Conservation (phyloP, 2,888 invertebrate genomes). For the Coleophora flavipennella region DNA sequence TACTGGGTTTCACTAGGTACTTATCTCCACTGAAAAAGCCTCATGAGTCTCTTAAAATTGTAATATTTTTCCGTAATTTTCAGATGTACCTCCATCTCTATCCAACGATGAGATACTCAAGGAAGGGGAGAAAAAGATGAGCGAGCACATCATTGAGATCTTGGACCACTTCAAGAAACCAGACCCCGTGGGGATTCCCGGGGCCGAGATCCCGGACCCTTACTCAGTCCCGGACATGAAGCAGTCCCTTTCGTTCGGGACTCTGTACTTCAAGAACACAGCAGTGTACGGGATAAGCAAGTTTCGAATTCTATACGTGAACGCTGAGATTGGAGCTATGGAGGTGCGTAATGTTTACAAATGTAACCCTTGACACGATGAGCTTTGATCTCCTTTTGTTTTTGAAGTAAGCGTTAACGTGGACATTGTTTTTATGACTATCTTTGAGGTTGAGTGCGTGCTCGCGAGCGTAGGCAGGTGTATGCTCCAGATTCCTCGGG, state of each 20-base stretch:
- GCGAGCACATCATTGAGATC: slow-evolving; percentile 78
- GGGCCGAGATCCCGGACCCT: slow-evolving; percentile 85
- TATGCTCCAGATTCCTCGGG: too few relatives aligned
- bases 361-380: too few relatives aligned
- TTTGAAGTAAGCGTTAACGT: not conserved
- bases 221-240: slow-evolving; percentile 83
- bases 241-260: slow-evolving; percentile 79
- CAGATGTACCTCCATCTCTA: slow-evolving; percentile 14
- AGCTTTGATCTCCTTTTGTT: not conserved
- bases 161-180: slow-evolving; percentile 86
- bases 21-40: too few relatives aligned
- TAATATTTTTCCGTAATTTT: not conserved
- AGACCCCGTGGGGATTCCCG: slow-evolving; percentile 86
- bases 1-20: too few relatives aligned
- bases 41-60: too few relatives aligned
- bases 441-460: too few relatives aligned
- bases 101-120: slow-evolving; percentile 21
- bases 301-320: slow-evolving; percentile 80
- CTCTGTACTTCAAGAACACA: slow-evolving; percentile 80
- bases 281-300: slow-evolving; percentile 83
- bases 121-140: slow-evolving; percentile 77
- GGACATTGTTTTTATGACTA: not conserved
- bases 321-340: slow-evolving; percentile 82
- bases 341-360: slow-evolving; percentile 59
- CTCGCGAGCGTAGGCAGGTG: too few relatives aligned